Evolutionary conservation across 2,797 vertebrate genomes (phyloP), one percentile per base, ranked within the genome.

Genomic region (Periparus ater): DNA sequence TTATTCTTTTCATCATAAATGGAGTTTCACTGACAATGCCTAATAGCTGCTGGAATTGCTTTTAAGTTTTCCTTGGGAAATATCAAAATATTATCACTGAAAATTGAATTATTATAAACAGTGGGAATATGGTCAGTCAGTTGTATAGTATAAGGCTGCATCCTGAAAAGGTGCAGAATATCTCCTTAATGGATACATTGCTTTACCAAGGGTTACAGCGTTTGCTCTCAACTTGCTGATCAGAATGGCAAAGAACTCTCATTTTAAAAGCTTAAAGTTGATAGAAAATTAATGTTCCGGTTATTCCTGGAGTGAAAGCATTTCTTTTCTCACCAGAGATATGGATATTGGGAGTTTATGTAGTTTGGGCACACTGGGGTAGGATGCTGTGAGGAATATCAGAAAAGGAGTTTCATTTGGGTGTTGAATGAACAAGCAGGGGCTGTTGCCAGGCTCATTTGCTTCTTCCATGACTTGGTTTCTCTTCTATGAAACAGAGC

Each of bases 1-100:
- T 96, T 96, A 89, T 97, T 96, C 91, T 92, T 91, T 88, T 91
- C 30, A 72, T 72, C 71, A 77, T 88, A 94, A 94, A 94, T 65
- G 77, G 76, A 79, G 26, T 87, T 88, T 65, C 65, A 67, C 89
- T 92, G 77, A 38, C 55, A 93, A 91, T 83, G 68, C 73, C 75
- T 95, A 90, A 76, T 42, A 96, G 95, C 86, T 93, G 47, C 36
- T 93, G 83, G 80, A 89, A 75, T 47, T 86, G 73, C 32, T 53
- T 54, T 45, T 51, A 87, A 85, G n/a, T 58, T 44, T 95, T 96
- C 84, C 36, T 76, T 57, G 51, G 54, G 83, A 94, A 91, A 75
- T 79, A 91, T 66, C 74, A 47, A 50, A 68, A 26, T 40, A 62
- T 79, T 79, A 11, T 32, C 27, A 66, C 26, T 87, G 63, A 55